Base-by-base conservation (phyloP, 2,888 invertebrate species). In the Archips crataeganus region DNA sequence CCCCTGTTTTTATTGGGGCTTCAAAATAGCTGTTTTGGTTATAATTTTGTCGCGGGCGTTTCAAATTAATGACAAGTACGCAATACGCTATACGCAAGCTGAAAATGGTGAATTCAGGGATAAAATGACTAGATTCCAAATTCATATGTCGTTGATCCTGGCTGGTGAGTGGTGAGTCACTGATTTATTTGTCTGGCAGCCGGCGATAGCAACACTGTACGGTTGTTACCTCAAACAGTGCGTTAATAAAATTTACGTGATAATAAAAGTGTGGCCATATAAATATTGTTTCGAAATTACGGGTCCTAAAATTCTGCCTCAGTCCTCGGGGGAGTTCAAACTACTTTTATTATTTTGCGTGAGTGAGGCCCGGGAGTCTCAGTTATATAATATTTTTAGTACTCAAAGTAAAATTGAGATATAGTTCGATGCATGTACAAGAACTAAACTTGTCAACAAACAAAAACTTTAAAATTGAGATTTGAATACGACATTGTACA, bases 111-210 rank as follows among this genome's bases (percentile, higher is more conserved):
- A 39, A 62, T 39, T 47, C 54, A 34, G 34, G 45, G 45, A 47
- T 36, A 64, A 70, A 64, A 39, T 39, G 39, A 39, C 23, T 36
- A 57, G 59, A 45, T 34, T 59, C 15, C 47, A 10, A 23, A 65
- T 70, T 47, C 57, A 65, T 71, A 34, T 59, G 59, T 71, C 23
- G 70, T 71, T 71, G 64, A 64, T 59, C 36, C 32, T 36, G 64
- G 42, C 45, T 54, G 47, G 64, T 60, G 59, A 59, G 39, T 39
- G 36, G 59, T 23, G 71, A 47, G 63, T 65, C 59, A 32, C 65
- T 66, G 60, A 60, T 71, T 71, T 71, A 66, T 65, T 60, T 51
- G 51, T 65, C 71, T 66, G 71, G 65, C 51, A 47, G 60, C 11
- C 60, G 36, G 47, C 51, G 49, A 60, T 71, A 65, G 49, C 39